Percentiles rank a stretch among this genome's conserved stretches.
Evolutionary conservation across 1,140 invertebrate genomes (phyloP).

Genomic region (Philopotamus ludificatus): DNA sequence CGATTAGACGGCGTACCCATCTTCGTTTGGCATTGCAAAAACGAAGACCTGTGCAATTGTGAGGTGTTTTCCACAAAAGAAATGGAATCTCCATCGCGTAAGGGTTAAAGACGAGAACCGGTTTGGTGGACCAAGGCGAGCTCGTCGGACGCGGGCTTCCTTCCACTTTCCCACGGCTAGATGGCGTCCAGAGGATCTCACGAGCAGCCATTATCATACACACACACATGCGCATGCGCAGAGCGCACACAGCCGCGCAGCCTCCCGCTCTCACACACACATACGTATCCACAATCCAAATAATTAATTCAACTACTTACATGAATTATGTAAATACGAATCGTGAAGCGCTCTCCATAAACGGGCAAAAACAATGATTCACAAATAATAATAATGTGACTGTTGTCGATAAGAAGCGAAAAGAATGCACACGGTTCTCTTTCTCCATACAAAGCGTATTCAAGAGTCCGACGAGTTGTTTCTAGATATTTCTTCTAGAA

Average conservation of each 20-base stretch:
- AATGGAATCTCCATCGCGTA: not conserved
- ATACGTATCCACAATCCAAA: not conserved
- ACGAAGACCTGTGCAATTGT: too few species aligned
- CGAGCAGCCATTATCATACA: slow-evolving; percentile 17
- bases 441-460: too few species aligned
- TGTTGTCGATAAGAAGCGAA: not conserved
- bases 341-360: slow-evolving; percentile 20
- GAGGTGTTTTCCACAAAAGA: not conserved
- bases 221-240: not conserved
- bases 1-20: not conserved
- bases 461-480: too few species aligned
- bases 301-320: slow-evolving; percentile 20
- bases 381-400: slow-evolving; percentile 15
- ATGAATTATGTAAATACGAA: slow-evolving; percentile 16
- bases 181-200: slow-evolving; percentile 31
- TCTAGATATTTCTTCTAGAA: too few species aligned
- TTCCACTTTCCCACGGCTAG: slow-evolving; percentile 34
- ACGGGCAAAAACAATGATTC: slow-evolving; percentile 26
- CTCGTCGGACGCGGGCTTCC: too few species aligned
- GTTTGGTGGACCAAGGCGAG: slow-evolving; percentile 1
- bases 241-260: too few species aligned
- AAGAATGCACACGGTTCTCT: too few species aligned
- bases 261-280: too few species aligned
- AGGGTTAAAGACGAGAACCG: slow-evolving; percentile 12
- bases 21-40: not conserved